Conservation (phyloP, 2,888 invertebrate species). For the Sminthurinus aureus region DNA sequence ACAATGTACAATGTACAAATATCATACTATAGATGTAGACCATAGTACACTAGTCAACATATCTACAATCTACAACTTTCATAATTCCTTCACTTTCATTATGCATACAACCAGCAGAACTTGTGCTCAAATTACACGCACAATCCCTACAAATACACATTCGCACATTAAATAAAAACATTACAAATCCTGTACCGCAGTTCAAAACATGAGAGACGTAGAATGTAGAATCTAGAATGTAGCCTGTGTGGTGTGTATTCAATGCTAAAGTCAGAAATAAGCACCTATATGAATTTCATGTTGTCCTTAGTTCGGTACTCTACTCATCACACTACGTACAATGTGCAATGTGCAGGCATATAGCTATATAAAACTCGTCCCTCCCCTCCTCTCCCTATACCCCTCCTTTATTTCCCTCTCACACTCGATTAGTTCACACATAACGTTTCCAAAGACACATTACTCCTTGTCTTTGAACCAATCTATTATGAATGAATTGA, state of each 20-base stretch:
- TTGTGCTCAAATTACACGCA: neutral
- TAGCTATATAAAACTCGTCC: neutral
- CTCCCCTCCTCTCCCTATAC: neutral
- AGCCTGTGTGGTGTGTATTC: no score
- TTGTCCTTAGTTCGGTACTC: no score
- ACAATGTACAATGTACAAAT: no score
- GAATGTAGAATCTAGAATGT: no score
- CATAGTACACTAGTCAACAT: neutral
- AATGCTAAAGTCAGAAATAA: neutral
- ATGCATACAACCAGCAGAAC: neutral
- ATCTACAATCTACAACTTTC: no score
- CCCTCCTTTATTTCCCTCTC: neutral
- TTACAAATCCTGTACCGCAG: no score
- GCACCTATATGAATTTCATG: neutral
- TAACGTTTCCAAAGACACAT: neutral
- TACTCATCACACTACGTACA: no score
- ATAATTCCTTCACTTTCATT: no score
- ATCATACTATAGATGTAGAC: no score
- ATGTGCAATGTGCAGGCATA: no score
- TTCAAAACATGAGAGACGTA: no score
- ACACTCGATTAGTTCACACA: neutral
- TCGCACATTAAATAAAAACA: conserved; percentile 10
- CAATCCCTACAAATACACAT: neutral
- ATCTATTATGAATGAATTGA: neutral
- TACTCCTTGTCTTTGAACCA: neutral